Base-by-base conservation (phyloP, 2,113 vertebrate species). In the Anolis sagrei region DNA sequence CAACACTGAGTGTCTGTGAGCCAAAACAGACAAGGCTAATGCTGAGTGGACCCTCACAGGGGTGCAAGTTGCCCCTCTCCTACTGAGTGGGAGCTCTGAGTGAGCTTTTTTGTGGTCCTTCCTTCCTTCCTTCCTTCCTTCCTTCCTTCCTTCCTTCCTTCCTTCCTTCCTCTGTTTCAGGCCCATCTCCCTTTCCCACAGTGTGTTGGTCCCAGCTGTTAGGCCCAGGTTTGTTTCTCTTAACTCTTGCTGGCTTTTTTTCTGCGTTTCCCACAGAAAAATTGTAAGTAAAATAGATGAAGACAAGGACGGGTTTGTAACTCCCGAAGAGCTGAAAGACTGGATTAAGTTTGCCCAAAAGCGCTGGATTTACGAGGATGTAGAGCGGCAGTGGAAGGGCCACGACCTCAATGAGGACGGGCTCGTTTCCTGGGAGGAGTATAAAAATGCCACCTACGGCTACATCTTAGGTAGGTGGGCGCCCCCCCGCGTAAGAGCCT, bases 301-400 rank as follows among this genome's bases (percentile, higher is more conserved):
- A 76, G 97, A 99, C 95, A 96, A 97, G n/a, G 97, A 99, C 25
- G 98, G 98, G 83, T 98, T 96, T 62, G 98, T 99, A 84, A 98
- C 97, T 0, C 96, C 95, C 86, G 98, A 99, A 62, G 99, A 99
- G 92, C 98, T 99, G 92, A 98, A 97, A 94, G 96, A 83, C 89
- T 99, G 99, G 98, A 99, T 99, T 95, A 99, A 99, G 76, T 97
- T 98, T 86, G 97, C 98, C 72, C 99, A 99, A 90, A 99, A 98
- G 89, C 97, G 97, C 89, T 99, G 98, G 98, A 98, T 99, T 92
- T 99, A 97, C 25, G 98, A 99, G 91, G 98, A 99, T 19, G 98
- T 99, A 90, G 98, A 99, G 87, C 96, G 98, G 11, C 98, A 99
- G 96, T 99, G 98, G 98, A 99, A 98, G 91, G 97, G 97, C 90